Evolutionary conservation across 2,113 vertebrate species (phyloP), one percentile per base, ranked within the genome.

Genomic region (Chloropsis hardwickii): DNA sequence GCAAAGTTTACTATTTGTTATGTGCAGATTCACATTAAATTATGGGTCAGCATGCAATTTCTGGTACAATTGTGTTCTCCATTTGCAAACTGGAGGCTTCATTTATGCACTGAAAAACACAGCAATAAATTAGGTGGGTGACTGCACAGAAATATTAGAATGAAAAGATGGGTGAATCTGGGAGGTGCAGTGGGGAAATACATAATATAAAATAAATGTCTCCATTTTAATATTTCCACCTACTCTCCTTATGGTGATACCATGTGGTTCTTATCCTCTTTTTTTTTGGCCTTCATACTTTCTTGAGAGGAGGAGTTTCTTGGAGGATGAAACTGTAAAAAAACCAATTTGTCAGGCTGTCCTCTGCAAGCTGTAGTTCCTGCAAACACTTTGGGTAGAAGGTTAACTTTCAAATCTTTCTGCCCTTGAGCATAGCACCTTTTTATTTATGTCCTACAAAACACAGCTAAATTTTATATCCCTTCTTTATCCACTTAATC

Each of bases 171-270:
- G 31, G 74, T 93, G 67, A 73, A 80, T 92, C 85, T 83, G 88
- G 76, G 92, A 95, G 95, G 81, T 95, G 70, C 23, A 11, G 54
- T 89, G 50, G 95, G 88, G 86, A 97, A 97, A 96, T 91, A 88
- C 81, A 83, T 83, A 83, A 73, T 94, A 97, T 86, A 96, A 90
- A 96, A 92, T 91, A 96, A 96, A 97, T 94, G 82, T 83, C 93
- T 94, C 77, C 79, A 60, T 97, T 97, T 97, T 97, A 96, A 94
- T 98, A 95, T 97, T 94, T 64, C 95, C 96, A 93, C 97, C 97
- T 97, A 98, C 97, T 90, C 91, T 95, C 97, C 97, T 97, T 97
- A 95, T 98, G 97, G 79, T 93, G 78, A 61, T 94, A 86, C 79
- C 96, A 96, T 97, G 97, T 97, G 95, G 92, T 62, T 97, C 73